Conservation (phyloP, 2,888 invertebrate genomes). For the Galerucella nymphaeae region DNA sequence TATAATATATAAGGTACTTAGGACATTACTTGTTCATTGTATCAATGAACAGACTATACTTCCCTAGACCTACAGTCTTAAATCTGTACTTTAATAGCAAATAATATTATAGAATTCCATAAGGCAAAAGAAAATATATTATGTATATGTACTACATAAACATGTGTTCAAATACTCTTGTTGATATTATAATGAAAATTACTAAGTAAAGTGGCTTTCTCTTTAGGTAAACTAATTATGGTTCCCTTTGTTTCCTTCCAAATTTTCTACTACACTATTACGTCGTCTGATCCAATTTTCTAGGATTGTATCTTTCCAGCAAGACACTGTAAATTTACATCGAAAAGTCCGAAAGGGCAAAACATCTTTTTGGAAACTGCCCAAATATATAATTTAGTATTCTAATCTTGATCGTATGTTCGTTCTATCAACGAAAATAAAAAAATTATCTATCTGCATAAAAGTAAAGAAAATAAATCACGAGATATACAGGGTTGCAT, state of each 20-base stretch:
- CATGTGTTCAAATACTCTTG: too few relatives aligned
- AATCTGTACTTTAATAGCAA: too few relatives aligned
- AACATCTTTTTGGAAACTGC: conserved; percentile 33
- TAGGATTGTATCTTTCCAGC: conserved; percentile 21
- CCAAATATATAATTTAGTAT: conserved; percentile 29
- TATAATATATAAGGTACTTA: too few relatives aligned
- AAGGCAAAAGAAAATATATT: too few relatives aligned
- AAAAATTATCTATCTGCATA: not conserved
- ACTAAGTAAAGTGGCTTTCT: not conserved
- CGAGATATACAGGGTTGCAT: not conserved
- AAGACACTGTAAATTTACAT: conserved; percentile 14
- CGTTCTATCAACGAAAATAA: conserved; percentile 15
- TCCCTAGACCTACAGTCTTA: too few relatives aligned
- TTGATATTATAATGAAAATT: not conserved
- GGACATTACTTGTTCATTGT: too few relatives aligned
- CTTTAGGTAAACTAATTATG: not conserved
- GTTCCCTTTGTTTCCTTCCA: not conserved
- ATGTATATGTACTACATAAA: too few relatives aligned
- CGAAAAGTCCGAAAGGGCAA: conserved; percentile 9
- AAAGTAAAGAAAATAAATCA: not conserved
- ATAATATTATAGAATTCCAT: too few relatives aligned
- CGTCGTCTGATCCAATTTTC: conserved; percentile 28
- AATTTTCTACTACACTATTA: conserved; percentile 24
- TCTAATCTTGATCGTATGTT: conserved; percentile 29
- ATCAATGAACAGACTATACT: too few relatives aligned